These are phyloP conservation scores for Limnephilus rhombicus DNA, from an alignment of 2,888 invertebrate genomes.

Conservation along the genomic window DNA sequence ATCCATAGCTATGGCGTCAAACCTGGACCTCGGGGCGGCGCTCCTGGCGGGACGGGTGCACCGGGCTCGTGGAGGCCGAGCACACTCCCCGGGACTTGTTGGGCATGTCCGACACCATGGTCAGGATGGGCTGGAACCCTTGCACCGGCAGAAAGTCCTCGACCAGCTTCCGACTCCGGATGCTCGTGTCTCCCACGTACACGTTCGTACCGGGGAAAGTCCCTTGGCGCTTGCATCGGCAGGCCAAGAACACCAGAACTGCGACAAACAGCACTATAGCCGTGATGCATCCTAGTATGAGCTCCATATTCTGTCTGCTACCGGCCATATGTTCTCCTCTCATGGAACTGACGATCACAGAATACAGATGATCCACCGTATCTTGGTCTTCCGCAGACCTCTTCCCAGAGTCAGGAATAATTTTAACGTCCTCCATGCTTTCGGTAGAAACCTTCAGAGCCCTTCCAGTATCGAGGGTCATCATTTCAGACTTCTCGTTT, in stretches of 20 bases:
- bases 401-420: slow-evolving; percentile 74
- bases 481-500: slow-evolving; percentile 81
- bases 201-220: slow-evolving; percentile 79
- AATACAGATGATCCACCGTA: slow-evolving; percentile 77
- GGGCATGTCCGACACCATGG: slow-evolving; percentile 75
- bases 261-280: slow-evolving; percentile 75
- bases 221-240: slow-evolving; percentile 78
- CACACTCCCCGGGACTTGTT: slow-evolving; percentile 72
- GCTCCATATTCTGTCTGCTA: slow-evolving; percentile 77
- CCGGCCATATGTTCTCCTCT: slow-evolving; percentile 78
- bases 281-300: slow-evolving; percentile 79
- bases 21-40: slow-evolving; percentile 78
- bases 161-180: slow-evolving; percentile 80
- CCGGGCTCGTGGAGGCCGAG: slow-evolving; percentile 68
- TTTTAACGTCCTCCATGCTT: slow-evolving; percentile 80
- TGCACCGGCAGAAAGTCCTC: slow-evolving; percentile 78
- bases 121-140: slow-evolving; percentile 80
- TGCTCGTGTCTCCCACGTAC: slow-evolving; percentile 79
- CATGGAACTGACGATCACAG: slow-evolving; percentile 81
- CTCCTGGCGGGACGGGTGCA: slow-evolving; percentile 67
- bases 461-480: slow-evolving; percentile 81
- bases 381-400: slow-evolving; percentile 69
- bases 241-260: slow-evolving; percentile 76
- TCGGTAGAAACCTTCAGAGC: slow-evolving; percentile 82
- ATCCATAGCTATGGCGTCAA: slow-evolving; percentile 82